Percentiles rank a stretch among this genome's conserved stretches.
Evolutionary conservation across 2,888 invertebrate species (phyloP).

Genomic region (Cephalotes varians): DNA sequence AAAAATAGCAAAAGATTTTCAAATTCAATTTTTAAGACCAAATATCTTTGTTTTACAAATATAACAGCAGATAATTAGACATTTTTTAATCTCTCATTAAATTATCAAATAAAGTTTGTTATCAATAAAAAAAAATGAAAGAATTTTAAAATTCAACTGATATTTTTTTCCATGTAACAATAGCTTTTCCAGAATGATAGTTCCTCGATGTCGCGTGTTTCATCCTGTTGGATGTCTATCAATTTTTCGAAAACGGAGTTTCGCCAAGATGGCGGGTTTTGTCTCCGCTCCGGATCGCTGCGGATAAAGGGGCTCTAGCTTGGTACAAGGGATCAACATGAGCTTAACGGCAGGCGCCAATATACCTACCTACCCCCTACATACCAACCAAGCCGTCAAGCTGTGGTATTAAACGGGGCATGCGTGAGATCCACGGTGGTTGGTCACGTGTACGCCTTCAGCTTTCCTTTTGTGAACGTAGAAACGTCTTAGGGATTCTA

Average conservation of each 20-base stretch:
- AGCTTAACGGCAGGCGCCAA: constrained; percentile 83
- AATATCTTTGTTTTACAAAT: background rate
- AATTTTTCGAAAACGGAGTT: constrained; percentile 1
- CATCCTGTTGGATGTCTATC: background rate
- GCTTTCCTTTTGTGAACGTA: constrained; percentile 58
- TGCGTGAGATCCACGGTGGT: constrained; percentile 76
- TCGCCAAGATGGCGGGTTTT: constrained; percentile 60
- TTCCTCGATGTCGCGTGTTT: background rate
- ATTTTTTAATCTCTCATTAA: background rate
- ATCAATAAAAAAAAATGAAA: background rate
- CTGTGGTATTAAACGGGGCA: constrained; percentile 80
- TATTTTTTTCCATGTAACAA: background rate
- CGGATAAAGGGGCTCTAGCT: constrained; percentile 73
- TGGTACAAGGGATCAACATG: constrained; percentile 80
- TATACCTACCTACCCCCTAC: constrained; percentile 78
- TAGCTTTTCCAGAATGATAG: background rate
- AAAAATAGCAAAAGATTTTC: background rate
- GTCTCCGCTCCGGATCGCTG: constrained; percentile 58
- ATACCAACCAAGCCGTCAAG: constrained; percentile 77
- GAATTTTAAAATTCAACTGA: background rate
- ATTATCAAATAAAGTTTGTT: background rate
- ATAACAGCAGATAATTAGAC: background rate
- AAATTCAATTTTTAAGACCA: background rate
- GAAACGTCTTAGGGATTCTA: constrained; percentile 69
- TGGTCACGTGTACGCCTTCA: constrained; percentile 72